These are phyloP conservation scores for Himalopsyche kuldschensis DNA, from an alignment of 2,888 invertebrate species.

Conservation along the genomic window DNA sequence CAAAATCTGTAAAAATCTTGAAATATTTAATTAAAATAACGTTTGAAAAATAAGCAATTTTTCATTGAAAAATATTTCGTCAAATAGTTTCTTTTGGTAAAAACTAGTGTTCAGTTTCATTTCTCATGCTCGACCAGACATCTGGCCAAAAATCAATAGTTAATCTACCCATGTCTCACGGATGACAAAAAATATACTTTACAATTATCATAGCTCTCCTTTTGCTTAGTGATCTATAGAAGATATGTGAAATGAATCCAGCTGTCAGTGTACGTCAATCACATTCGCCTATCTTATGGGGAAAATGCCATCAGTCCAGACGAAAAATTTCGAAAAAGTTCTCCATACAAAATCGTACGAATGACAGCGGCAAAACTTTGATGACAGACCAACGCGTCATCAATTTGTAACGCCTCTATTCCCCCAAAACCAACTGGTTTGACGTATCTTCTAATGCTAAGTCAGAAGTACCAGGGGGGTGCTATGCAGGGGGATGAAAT, in stretches of 20 bases:
- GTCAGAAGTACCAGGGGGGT: slow-evolving; percentile 28
- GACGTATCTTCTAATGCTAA: slow-evolving; percentile 30
- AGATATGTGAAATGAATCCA: slow-evolving; percentile 14
- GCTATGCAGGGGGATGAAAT: background rate
- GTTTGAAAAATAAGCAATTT: too few relatives aligned
- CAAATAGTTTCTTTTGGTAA: too few relatives aligned
- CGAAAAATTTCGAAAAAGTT: background rate
- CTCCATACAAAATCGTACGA: background rate
- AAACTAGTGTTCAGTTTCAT: too few relatives aligned
- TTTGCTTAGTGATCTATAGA: background rate
- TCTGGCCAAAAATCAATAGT: too few relatives aligned
- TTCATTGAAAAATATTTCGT: too few relatives aligned
- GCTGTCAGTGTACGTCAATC: slow-evolving; percentile 34
- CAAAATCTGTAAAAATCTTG: too few relatives aligned
- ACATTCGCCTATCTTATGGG: slow-evolving; percentile 1
- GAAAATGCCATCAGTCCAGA: background rate
- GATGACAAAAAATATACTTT: too few relatives aligned
- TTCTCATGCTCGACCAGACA: too few relatives aligned
- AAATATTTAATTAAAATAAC: too few relatives aligned
- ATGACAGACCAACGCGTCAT: slow-evolving; percentile 9
- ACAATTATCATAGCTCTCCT: background rate
- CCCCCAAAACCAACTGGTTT: slow-evolving; percentile 26
- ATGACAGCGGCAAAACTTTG: background rate
- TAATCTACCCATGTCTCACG: too few relatives aligned
- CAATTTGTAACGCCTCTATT: slow-evolving; percentile 38